phyloP scores from a whole-genome alignment of 2,888 invertebrate genomes.

The Melanostoma scalare region DNA sequence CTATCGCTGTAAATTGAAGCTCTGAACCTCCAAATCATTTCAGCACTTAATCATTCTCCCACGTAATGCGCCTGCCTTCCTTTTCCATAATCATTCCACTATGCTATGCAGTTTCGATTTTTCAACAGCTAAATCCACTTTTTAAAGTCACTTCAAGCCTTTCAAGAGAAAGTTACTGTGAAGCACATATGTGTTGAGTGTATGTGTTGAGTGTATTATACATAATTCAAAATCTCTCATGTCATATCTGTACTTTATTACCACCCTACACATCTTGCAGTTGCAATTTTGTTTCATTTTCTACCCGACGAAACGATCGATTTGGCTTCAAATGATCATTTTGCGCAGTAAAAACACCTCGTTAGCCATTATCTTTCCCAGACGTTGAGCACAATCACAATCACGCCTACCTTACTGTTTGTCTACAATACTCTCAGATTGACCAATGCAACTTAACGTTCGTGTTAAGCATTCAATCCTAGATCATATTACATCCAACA shows the following conservation, averaged over 20 bases:
- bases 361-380: constrained; percentile 25
- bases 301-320: constrained; percentile 20
- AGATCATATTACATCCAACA: constrained; percentile 55
- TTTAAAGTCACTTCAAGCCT: constrained; percentile 22
- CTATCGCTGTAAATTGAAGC: constrained; percentile 39
- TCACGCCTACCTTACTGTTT: constrained; percentile 25
- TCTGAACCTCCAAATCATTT: constrained; percentile 25
- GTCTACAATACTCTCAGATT: constrained; percentile 30
- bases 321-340: constrained; percentile 46
- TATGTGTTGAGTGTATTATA: constrained; percentile 14
- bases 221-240: constrained; percentile 36
- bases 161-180: constrained; percentile 48
- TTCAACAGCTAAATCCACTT: constrained; percentile 33
- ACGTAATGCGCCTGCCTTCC: constrained; percentile 37
- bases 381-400: constrained; percentile 5
- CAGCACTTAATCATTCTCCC: constrained; percentile 55
- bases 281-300: constrained; percentile 8
- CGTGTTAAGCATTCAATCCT: constrained; percentile 45
- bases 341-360: constrained; percentile 34
- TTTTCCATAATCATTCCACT: constrained; percentile 4
- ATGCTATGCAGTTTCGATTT: not conserved
- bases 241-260: constrained; percentile 48
- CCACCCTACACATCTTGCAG: constrained; percentile 30
- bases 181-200: not conserved
- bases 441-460: constrained; percentile 38